Evolutionary conservation across 1,140 invertebrate genomes (phyloP).

Genomic region (Helicorthomorpha holstii): DNA sequence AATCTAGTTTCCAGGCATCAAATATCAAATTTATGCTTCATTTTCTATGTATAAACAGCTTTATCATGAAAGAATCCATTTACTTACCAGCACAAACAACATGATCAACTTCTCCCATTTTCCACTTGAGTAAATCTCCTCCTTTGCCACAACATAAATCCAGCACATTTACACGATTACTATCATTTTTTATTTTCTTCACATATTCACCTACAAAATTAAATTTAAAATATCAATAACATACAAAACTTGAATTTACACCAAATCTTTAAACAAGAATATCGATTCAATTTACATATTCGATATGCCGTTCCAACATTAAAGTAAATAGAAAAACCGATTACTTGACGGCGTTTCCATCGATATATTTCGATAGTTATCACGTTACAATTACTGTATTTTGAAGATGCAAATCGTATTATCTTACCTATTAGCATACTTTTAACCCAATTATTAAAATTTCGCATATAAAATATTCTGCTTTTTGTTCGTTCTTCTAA

Average conservation of each 20-base stretch:
- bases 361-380: too few species aligned
- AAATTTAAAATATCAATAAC: background rate
- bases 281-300: constrained; percentile 1
- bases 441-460: constrained; percentile 99
- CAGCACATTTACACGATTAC: constrained; percentile 32
- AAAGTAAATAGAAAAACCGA: too few species aligned
- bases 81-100: constrained; percentile 59
- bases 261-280: background rate
- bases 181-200: constrained; percentile 30
- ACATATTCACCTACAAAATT: constrained; percentile 18
- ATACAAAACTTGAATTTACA: background rate
- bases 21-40: too few species aligned
- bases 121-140: constrained; percentile 91
- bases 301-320: too few species aligned
- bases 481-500: constrained; percentile 60
- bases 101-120: constrained; percentile 59
- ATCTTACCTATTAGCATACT: constrained; percentile 70
- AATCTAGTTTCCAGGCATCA: too few species aligned
- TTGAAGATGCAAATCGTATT: background rate
- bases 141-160: constrained; percentile 76
- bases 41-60: too few species aligned
- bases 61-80: too few species aligned
- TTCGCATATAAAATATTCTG: constrained; percentile 79
- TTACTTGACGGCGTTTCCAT: too few species aligned
- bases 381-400: too few species aligned